phyloP scores from a whole-genome alignment of 1,140 invertebrate genomes.

The Euglossa dilemma region DNA sequence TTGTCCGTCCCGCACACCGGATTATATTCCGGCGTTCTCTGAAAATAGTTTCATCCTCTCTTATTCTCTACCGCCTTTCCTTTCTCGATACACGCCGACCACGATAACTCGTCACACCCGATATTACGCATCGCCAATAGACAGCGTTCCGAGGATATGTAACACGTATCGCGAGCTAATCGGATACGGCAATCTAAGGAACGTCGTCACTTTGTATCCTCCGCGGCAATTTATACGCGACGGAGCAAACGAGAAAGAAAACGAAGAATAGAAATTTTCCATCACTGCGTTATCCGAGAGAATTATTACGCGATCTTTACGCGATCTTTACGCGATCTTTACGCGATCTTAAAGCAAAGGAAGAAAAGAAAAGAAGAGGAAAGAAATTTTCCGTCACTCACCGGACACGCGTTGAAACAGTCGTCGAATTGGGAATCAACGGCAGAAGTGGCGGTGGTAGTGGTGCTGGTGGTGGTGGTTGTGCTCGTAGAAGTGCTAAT shows the following conservation, averaged over 20 bases:
- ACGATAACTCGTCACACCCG: no score
- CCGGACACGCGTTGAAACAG: conserved; percentile 56
- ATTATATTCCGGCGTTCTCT: conserved; percentile 85
- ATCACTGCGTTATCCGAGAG: no score
- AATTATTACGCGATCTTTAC: no score
- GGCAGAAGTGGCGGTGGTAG: not conserved
- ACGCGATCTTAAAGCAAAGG: not conserved
- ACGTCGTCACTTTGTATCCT: no score
- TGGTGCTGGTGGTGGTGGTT: not conserved
- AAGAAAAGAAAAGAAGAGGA: not conserved
- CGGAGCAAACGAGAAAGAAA: no score
- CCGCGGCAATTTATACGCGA: no score
- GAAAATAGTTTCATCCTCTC: conserved; percentile 40
- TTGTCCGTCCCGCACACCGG: conserved; percentile 88
- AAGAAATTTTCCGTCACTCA: conserved; percentile 28
- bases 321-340: not conserved
- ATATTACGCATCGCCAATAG: no score
- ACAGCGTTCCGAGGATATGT: no score
- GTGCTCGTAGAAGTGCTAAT: not conserved
- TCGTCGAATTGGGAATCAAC: not conserved
- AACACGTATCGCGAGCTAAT: no score
- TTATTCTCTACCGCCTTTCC: not conserved
- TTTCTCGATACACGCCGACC: not conserved
- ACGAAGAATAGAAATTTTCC: no score
- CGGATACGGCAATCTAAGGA: no score